Conservation (phyloP, 2,888 invertebrate species). For the Eupithecia vulgata region DNA sequence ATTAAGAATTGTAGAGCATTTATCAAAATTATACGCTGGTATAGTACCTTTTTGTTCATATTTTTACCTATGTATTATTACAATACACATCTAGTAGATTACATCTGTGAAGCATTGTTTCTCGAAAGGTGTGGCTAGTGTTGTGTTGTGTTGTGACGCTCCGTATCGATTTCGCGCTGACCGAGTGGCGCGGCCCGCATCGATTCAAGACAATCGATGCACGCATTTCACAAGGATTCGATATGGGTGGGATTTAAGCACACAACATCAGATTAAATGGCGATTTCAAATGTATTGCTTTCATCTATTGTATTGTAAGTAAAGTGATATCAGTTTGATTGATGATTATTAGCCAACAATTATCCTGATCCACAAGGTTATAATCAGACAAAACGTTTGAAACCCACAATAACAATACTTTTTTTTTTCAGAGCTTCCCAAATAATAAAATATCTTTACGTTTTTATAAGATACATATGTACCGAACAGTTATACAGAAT, state of each 20-base stretch:
- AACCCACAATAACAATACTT: neutral
- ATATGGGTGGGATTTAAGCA: neutral
- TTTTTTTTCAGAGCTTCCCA: neutral
- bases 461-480: neutral
- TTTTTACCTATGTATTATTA: no score
- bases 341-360: neutral
- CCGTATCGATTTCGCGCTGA: constrained; percentile 37
- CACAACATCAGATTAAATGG: neutral
- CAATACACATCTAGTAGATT: no score
- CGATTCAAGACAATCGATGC: constrained; percentile 55
- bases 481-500: neutral
- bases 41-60: no score
- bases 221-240: constrained; percentile 40
- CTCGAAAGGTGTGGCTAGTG: constrained; percentile 6
- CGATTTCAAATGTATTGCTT: neutral
- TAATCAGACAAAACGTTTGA: neutral
- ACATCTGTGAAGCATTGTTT: neutral
- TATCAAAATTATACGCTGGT: no score
- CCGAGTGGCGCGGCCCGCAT: constrained; percentile 43
- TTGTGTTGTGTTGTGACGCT: constrained; percentile 64
- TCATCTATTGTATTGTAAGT: neutral
- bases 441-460: neutral
- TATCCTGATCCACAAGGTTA: neutral
- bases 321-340: neutral
- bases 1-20: no score